Evolutionary conservation across 2,888 invertebrate species (phyloP), one percentile per base, ranked within the genome.

Genomic region (Philaethria dido): DNA sequence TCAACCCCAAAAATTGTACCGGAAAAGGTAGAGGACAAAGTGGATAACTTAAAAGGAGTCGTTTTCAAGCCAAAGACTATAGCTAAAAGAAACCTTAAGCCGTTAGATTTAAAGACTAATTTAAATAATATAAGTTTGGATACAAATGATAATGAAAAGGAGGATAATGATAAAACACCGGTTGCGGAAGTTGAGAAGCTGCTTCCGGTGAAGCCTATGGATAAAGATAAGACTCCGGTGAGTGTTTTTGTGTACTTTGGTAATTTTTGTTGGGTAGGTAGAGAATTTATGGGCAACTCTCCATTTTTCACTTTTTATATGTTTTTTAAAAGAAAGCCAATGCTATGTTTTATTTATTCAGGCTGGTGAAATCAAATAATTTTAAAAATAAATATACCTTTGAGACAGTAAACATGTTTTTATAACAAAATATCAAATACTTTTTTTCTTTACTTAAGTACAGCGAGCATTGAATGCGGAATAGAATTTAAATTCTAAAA

Each of bases 41-140:
- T 69, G 14, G 72, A 74, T 57, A 68, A 65, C n/a, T 61, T 75
- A 16, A 76, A 76, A 63, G 57, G 75, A 11, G 74, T 85, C 0
- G 76, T 84, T 13, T 86, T 90, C 62, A 89, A 88, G 39, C 82
- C 90, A 0, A 87, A 84, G 73, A 87, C 86, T 16, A 73, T 88
- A 6, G 86, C 89, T 18, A 91, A 89, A 79, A 82, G 84, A 74
- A 92, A 87, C 77, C 83, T 94, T 48, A 93, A 94, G 79, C 94
- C 94, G 0, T 75, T 94, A 65, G 94, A 94, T 69, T 79, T 94
- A 66, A 94, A 93, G 81, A 90, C 89, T 1, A 91, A 92, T 83
- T 75, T 94, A 83, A 87, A 90, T 72, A 83, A 77, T 72, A 80
- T 86, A 3, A 82, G 74, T 22, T 66, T 90, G 73, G 92, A 90